These are phyloP conservation scores for Typhlomys cinereus DNA, from an alignment of 2,113 vertebrate genomes.

Conservation along the genomic window DNA sequence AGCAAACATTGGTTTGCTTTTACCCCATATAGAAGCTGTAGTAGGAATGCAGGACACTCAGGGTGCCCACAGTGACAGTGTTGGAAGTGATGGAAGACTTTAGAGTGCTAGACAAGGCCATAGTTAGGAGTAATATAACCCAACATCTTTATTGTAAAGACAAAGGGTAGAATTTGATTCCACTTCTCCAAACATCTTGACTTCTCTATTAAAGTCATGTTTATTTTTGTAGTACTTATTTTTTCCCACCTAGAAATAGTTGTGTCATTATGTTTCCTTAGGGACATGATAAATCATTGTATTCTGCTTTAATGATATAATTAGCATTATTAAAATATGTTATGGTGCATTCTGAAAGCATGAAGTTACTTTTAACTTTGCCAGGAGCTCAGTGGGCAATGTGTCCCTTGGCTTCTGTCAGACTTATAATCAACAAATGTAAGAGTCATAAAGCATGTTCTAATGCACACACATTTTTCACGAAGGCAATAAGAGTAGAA, in stretches of 20 bases:
- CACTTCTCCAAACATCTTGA: slow-evolving; percentile 18
- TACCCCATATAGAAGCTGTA: background rate
- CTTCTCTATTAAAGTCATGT: background rate
- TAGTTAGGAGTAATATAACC: background rate
- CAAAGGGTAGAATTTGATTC: background rate
- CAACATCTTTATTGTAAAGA: background rate
- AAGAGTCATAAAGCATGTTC: background rate
- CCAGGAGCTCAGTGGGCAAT: background rate
- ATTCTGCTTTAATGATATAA: slow-evolving; percentile 51
- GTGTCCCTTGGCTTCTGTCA: background rate
- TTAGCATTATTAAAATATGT: slow-evolving; percentile 24
- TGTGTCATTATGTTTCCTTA: background rate
- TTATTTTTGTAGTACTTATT: slow-evolving; percentile 15
- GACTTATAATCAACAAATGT: background rate
- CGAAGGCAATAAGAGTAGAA: background rate
- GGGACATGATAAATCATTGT: slow-evolving; percentile 20
- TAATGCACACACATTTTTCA: background rate
- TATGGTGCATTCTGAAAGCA: slow-evolving; percentile 22
- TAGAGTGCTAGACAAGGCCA: background rate
- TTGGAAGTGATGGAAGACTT: background rate
- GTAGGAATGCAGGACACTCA: background rate
- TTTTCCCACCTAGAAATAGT: background rate
- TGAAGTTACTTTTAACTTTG: background rate
- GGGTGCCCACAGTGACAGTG: background rate
- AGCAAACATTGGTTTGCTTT: slow-evolving; percentile 6